Conservation (phyloP, 2,113 vertebrate species). For the Psettodes erumei region DNA sequence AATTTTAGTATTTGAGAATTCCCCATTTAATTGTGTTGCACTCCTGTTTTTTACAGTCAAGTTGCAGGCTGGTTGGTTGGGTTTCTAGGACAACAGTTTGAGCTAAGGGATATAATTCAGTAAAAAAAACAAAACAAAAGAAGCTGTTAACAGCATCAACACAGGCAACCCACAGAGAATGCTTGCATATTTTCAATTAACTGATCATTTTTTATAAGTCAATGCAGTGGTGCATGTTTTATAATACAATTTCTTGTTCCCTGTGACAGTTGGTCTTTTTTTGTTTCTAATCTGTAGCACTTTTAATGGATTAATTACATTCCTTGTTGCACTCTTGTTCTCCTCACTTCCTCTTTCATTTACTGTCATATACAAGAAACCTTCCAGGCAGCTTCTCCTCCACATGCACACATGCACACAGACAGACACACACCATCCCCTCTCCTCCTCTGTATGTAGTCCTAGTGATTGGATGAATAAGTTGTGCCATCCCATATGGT, state of each 20-base stretch:
- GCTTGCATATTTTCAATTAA: conserved; percentile 7
- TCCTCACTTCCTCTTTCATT: conserved; percentile 62
- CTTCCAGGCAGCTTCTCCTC: conserved; percentile 50
- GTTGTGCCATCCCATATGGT: conserved; percentile 85
- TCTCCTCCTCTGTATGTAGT: conserved; percentile 71
- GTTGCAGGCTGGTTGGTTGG: conserved; percentile 19
- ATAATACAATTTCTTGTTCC: not conserved
- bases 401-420: conserved; percentile 26
- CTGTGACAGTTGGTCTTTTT: not conserved
- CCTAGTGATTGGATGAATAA: conserved; percentile 81
- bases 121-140: conserved; percentile 6
- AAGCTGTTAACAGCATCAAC: conserved; percentile 28
- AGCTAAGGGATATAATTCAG: conserved; percentile 30
- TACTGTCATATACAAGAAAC: conserved; percentile 49
- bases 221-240: conserved; percentile 13
- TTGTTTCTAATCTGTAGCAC: conserved; percentile 29
- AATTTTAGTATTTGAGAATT: conserved; percentile 45
- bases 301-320: conserved; percentile 45
- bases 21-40: conserved; percentile 29
- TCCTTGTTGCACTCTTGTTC: conserved; percentile 37
- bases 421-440: conserved; percentile 41
- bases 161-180: conserved; percentile 11
- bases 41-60: conserved; percentile 12
- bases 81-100: conserved; percentile 33
- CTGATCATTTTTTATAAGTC: conserved; percentile 33